Conservation (phyloP, 2,888 invertebrate species). For the Troides aeacus region DNA sequence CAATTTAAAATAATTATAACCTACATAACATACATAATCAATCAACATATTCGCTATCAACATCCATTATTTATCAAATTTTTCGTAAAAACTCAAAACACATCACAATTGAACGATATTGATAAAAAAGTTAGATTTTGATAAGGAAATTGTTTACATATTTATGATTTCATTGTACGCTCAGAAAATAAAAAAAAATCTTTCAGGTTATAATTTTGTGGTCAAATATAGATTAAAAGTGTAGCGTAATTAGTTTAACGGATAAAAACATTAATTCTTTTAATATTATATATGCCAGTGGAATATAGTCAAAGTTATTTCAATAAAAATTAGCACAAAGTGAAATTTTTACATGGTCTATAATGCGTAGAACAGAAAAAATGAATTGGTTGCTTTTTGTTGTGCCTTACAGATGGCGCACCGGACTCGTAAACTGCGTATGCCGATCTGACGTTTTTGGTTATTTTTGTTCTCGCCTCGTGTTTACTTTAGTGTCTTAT, state of each 20-base stretch:
- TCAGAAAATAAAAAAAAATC: neutral
- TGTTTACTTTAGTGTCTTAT: constrained; percentile 80
- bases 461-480: constrained; percentile 81
- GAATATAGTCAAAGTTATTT: constrained; percentile 24
- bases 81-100: neutral
- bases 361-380: constrained; percentile 48
- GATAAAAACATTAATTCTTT: neutral
- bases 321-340: constrained; percentile 15
- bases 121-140: constrained; percentile 14
- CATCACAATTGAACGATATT: constrained; percentile 14
- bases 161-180: constrained; percentile 11
- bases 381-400: constrained; percentile 56
- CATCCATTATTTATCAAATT: neutral
- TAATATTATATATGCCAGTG: neutral
- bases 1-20: no score
- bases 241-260: neutral
- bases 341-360: neutral
- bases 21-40: neutral
- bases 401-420: constrained; percentile 75
- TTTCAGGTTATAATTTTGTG: neutral
- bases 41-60: neutral
- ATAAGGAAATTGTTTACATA: constrained; percentile 20
- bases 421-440: constrained; percentile 77
- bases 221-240: neutral
- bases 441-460: constrained; percentile 79